Percentiles rank a stretch among this genome's conserved stretches.
These are phyloP conservation scores for Lagria hirta DNA, from an alignment of 2,888 invertebrate species.

Conservation along the genomic window DNA sequence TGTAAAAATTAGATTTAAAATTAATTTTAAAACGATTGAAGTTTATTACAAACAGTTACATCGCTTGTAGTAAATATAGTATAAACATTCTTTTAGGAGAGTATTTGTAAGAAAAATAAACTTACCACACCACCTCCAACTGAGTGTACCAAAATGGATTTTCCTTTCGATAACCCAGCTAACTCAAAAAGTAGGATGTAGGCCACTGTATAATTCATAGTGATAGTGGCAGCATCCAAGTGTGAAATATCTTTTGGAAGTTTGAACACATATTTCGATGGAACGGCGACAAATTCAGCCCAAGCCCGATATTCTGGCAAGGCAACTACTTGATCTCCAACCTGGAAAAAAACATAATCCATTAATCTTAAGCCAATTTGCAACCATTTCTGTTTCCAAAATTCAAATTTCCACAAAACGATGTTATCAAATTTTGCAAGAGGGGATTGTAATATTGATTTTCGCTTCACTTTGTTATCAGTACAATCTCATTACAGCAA, in stretches of 20 bases:
- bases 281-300: slow-evolving; percentile 81
- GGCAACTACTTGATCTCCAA: slow-evolving; percentile 80
- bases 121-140: slow-evolving; percentile 88
- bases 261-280: slow-evolving; percentile 77
- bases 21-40: no score
- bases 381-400: no score
- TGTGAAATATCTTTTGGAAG: slow-evolving; percentile 74
- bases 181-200: slow-evolving; percentile 83
- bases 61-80: no score
- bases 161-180: slow-evolving; percentile 74
- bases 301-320: slow-evolving; percentile 83
- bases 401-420: no score
- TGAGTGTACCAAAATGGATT: slow-evolving; percentile 80
- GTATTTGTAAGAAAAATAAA: slow-evolving; percentile 37
- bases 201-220: slow-evolving; percentile 85
- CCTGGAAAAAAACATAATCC: slow-evolving; percentile 55
- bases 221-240: slow-evolving; percentile 79
- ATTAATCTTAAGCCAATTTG: not conserved
- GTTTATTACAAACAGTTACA: no score
- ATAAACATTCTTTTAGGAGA: no score
- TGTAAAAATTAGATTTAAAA: no score
- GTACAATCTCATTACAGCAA: no score
- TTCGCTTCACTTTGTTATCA: no score
- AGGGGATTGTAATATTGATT: no score
- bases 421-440: no score